Evolutionary conservation across 2,113 vertebrate genomes (phyloP).

Genomic region (Barbus barbus): DNA sequence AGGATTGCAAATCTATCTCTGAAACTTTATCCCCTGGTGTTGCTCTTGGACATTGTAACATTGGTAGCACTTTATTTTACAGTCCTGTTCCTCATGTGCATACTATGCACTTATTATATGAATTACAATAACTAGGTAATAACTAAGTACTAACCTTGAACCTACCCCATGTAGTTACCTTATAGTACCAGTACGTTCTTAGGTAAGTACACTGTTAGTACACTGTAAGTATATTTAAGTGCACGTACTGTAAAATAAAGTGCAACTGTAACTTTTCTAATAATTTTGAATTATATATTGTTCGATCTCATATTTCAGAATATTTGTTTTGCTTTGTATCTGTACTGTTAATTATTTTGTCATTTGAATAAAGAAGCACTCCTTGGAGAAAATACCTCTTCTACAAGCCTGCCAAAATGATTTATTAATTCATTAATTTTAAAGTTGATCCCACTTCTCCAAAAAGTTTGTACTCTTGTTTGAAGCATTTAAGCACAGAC

Average conservation of each 20-base stretch:
- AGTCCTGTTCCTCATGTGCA: no score
- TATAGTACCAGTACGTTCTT: no score
- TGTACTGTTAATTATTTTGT: neutral
- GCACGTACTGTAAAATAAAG: no score
- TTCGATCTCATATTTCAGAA: neutral
- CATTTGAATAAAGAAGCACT: neutral
- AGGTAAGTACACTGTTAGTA: no score
- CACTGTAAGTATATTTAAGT: no score
- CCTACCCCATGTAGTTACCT: no score
- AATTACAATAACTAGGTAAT: no score
- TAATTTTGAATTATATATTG: neutral
- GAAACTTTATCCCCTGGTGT: neutral
- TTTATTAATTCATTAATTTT: slow-evolving; percentile 45
- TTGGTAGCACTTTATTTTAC: no score
- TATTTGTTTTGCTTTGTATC: neutral
- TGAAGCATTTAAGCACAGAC: slow-evolving; percentile 50
- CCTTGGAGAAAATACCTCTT: slow-evolving; percentile 1
- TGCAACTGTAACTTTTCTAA: neutral
- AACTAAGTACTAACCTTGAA: no score
- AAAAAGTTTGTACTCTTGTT: slow-evolving; percentile 41
- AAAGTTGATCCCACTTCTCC: slow-evolving; percentile 42
- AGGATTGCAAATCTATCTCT: neutral
- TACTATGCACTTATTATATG: no score
- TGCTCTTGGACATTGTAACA: slow-evolving; percentile 1
- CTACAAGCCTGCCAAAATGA: slow-evolving; percentile 49